Base-by-base conservation (phyloP, 2,113 vertebrate genomes). In the Malaclemys terrapin region DNA sequence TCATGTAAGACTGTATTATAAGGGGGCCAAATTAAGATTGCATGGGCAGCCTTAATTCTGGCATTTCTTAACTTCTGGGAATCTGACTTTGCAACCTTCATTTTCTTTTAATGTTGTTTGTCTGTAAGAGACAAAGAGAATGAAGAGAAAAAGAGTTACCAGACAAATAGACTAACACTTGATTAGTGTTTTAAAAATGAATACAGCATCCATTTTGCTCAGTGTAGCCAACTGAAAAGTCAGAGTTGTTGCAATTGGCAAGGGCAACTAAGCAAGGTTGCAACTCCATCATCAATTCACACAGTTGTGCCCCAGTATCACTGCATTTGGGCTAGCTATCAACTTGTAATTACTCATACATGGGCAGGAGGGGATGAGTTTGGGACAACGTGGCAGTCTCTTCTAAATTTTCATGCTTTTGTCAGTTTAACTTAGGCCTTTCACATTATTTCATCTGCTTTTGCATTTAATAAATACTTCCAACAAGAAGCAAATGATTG, bases 241-340 rank as follows among this genome's bases (percentile, higher is more conserved):
- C 35, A 52, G 4, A 2, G 5, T 57, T 35, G 24, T 7, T 22
- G 4, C 29, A 24, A 29, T 31, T 69, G 81, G 42, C 38, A 38
- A 38, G 38, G 38, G 38, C 38, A 38, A 38, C 38, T 38, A 38
- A 38, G 38, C 38, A 57, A 10, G 13, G 3, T 31, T 38, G 14
- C n/a, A 82, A n/a, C 0, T 0, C 16, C 76, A 49, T 8, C 52
- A 45, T 13, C 50, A 82, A n/a, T 78, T 9, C 47, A 45, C 72
- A 45, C 3, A 2, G 0, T 1, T 31, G 29, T 45, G 35, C 12
- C 19, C 19, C 9, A 19, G 0, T 6, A 5, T 2, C 50, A 24
- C 13, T 72, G 52, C 4, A 22, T 1, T 50, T 54, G 19, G 19
- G 13, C 14, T 4, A 27, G 5, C 75, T 89, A 29, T 90, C 65